Evolutionary conservation across 2,888 invertebrate genomes (phyloP).

Genomic region (Cotesia congregata): DNA sequence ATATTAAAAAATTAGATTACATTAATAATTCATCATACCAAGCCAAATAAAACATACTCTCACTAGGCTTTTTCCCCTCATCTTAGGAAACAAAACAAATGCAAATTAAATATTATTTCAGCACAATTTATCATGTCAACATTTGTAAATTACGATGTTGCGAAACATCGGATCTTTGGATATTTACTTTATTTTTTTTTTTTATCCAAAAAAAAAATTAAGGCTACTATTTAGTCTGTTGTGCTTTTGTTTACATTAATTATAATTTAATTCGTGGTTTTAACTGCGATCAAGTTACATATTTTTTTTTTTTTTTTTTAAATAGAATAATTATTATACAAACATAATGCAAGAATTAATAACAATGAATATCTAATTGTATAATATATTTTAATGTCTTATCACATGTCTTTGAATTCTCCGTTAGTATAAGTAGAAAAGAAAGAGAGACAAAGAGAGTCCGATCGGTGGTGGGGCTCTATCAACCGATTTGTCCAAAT

Average conservation of each 20-base stretch:
- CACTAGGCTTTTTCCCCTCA: conserved; percentile 71
- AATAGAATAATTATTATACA: conserved; percentile 11
- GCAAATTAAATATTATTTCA: conserved; percentile 64
- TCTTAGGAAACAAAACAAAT: conserved; percentile 58
- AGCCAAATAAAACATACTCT: conserved; percentile 58
- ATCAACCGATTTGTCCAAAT: conserved; percentile 69
- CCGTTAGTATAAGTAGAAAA: conserved; percentile 70
- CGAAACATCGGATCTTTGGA: conserved; percentile 15
- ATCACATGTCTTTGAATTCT: conserved; percentile 70
- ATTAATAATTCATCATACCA: conserved; percentile 46
- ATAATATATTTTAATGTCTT: conserved; percentile 55
- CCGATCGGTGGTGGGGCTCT: conserved; percentile 66
- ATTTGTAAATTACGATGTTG: conserved; percentile 25
- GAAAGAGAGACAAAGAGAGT: conserved; percentile 6
- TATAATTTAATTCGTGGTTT: background rate
- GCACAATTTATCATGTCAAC: conserved; percentile 50
- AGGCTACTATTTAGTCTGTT: background rate
- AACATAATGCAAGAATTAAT: conserved; percentile 37
- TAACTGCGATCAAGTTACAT: background rate
- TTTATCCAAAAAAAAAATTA: background rate
- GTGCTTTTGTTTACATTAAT: background rate
- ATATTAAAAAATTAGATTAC: conserved; percentile 41
- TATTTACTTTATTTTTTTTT: conserved; percentile 17
- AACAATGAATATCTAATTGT: conserved; percentile 43
- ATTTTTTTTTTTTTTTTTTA: background rate